Percentiles rank a stretch among this genome's conserved stretches.
Evolutionary conservation across 2,797 vertebrate genomes (phyloP).

Genomic region (Cygnus olor): DNA sequence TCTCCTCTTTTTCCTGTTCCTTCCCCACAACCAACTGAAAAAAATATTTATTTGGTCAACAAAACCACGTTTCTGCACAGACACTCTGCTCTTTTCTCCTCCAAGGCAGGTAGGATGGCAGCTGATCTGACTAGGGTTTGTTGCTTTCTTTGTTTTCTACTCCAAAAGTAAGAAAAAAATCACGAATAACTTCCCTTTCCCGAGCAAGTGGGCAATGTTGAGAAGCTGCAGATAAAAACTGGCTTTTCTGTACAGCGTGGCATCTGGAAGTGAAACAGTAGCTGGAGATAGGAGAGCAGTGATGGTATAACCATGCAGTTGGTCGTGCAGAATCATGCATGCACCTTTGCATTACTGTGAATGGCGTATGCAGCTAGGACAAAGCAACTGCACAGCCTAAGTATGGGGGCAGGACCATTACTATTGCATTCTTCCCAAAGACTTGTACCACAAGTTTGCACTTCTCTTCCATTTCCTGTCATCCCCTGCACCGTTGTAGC

Average conservation of each 20-base stretch:
- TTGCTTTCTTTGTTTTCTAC: neutral
- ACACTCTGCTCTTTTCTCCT: neutral
- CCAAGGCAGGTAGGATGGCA: neutral
- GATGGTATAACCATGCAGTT: neutral
- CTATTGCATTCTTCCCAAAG: neutral
- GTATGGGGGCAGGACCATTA: neutral
- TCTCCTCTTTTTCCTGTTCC: neutral
- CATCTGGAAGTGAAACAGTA: neutral
- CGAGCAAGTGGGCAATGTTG: neutral
- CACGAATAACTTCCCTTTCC: neutral
- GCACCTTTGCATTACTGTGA: accelerated
- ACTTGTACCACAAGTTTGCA: neutral
- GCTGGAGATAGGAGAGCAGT: neutral
- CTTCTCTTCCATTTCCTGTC: neutral
- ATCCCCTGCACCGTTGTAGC: neutral
- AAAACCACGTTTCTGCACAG: neutral
- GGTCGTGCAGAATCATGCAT: accelerated
- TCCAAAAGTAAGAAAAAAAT: neutral
- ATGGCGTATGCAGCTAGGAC: neutral
- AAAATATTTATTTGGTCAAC: neutral
- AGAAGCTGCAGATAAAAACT: neutral
- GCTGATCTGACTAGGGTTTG: neutral
- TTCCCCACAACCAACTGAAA: neutral
- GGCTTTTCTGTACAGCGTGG: neutral
- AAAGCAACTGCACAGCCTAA: neutral